phyloP scores from a whole-genome alignment of 1,140 invertebrate species.

The Pectinophora gossypiella region DNA sequence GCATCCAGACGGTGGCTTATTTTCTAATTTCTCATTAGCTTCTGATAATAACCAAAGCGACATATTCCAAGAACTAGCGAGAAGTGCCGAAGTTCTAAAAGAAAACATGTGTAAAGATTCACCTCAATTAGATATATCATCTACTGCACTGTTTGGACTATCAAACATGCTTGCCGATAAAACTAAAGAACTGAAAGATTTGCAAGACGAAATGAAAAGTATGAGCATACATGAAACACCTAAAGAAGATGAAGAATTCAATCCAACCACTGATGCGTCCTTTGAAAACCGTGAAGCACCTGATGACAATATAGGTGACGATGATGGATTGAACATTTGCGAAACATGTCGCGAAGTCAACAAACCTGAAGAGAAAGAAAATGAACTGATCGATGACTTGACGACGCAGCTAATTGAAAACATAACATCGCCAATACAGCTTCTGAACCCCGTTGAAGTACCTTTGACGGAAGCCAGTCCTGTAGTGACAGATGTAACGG shows the following conservation, averaged over 20 bases:
- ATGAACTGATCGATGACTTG: constrained; percentile 44
- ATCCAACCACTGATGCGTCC: neutral
- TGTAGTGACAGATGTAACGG: constrained; percentile 12
- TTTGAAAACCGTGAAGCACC: constrained; percentile 17
- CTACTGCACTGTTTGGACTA: constrained; percentile 24
- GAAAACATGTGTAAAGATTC: no score
- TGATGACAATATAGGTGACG: neutral
- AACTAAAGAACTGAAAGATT: constrained; percentile 13
- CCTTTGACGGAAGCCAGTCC: constrained; percentile 26
- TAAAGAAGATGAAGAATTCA: constrained; percentile 2
- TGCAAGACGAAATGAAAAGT: constrained; percentile 2
- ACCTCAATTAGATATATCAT: constrained; percentile 12
- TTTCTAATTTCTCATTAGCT: no score
- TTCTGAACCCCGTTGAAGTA: constrained; percentile 55
- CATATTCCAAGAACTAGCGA: no score
- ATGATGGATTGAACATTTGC: constrained; percentile 43
- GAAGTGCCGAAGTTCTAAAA: no score
- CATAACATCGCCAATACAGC: constrained; percentile 59
- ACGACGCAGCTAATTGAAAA: constrained; percentile 61
- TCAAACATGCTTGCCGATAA: constrained; percentile 22
- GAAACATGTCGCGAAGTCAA: constrained; percentile 56
- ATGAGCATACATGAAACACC: constrained; percentile 6
- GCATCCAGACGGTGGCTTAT: no score
- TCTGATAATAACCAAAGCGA: no score
- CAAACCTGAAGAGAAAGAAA: constrained; percentile 43